Percentiles rank a stretch among this genome's conserved stretches.
These are phyloP conservation scores for Dufourea novaeangliae DNA, from an alignment of 1,140 invertebrate genomes.

Conservation along the genomic window DNA sequence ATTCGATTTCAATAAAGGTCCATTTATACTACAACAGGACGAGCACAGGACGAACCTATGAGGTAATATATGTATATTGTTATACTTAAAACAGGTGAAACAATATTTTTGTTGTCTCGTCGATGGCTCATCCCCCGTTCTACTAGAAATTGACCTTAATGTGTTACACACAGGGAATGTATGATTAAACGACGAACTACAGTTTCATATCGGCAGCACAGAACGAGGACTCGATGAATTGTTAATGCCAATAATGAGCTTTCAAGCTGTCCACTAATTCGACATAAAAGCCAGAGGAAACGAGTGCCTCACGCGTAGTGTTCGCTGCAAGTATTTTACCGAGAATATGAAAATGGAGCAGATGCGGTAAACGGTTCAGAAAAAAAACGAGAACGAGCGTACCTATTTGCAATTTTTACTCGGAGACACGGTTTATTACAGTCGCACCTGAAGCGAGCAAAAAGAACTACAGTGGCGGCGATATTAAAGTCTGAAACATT, in stretches of 20 bases:
- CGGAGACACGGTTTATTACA: neutral
- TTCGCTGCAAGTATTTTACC: neutral
- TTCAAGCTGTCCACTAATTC: neutral
- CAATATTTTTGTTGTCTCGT: too few relatives aligned
- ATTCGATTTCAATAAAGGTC: too few relatives aligned
- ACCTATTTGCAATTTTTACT: neutral
- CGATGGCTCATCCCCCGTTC: too few relatives aligned
- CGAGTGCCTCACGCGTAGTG: neutral
- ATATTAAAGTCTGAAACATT: neutral
- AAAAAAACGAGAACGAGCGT: neutral
- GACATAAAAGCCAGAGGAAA: neutral
- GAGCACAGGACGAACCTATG: too few relatives aligned
- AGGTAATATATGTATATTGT: too few relatives aligned
- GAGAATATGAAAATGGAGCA: slow-evolving; percentile 1
- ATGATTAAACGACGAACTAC: too few relatives aligned
- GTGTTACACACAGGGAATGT: too few relatives aligned
- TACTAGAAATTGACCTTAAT: too few relatives aligned
- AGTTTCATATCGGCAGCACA: too few relatives aligned
- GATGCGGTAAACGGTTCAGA: neutral
- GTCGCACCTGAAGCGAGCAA: neutral
- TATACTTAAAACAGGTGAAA: too few relatives aligned
- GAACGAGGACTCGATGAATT: neutral
- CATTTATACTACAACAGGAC: too few relatives aligned
- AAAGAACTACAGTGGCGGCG: too few relatives aligned
- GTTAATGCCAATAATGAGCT: neutral